phyloP scores from a whole-genome alignment of 1,140 invertebrate species.

The Ceratoteleas bidentatus region DNA sequence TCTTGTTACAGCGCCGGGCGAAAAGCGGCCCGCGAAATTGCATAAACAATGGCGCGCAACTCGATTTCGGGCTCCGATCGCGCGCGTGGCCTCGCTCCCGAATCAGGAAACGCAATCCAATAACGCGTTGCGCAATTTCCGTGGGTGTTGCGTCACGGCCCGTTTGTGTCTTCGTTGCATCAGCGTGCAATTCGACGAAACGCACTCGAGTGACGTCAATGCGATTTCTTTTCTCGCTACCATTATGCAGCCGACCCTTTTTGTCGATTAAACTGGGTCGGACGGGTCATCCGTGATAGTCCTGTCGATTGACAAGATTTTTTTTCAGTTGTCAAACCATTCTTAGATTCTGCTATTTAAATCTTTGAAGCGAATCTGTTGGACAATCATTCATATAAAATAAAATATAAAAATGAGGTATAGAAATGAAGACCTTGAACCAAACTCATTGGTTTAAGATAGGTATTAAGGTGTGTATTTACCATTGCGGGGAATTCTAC shows the following conservation, averaged over 20 bases:
- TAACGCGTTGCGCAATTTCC: conserved; percentile 34
- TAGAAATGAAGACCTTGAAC: too few species aligned
- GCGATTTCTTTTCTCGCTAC: background rate
- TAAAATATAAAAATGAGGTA: too few species aligned
- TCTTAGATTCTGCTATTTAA: too few species aligned
- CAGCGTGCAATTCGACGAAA: background rate
- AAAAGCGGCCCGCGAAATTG: background rate
- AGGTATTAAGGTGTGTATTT: too few species aligned
- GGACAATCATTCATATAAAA: too few species aligned
- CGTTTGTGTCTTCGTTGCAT: background rate
- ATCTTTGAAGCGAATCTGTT: too few species aligned
- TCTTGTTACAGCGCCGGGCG: conserved; percentile 59
- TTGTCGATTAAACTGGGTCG: background rate
- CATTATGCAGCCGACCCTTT: background rate
- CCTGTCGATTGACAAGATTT: background rate
- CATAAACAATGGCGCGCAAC: conserved; percentile 12
- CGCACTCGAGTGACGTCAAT: background rate
- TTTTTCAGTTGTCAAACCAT: background rate
- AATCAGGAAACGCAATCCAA: conserved; percentile 32
- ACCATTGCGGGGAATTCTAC: too few species aligned
- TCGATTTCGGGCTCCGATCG: background rate
- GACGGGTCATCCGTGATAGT: background rate
- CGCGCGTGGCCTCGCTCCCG: background rate
- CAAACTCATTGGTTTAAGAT: too few species aligned
- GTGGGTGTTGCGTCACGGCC: background rate